Evolutionary conservation across 2,113 vertebrate species (phyloP), one percentile per base, ranked within the genome.

Genomic region (Percopsis transmontana): DNA sequence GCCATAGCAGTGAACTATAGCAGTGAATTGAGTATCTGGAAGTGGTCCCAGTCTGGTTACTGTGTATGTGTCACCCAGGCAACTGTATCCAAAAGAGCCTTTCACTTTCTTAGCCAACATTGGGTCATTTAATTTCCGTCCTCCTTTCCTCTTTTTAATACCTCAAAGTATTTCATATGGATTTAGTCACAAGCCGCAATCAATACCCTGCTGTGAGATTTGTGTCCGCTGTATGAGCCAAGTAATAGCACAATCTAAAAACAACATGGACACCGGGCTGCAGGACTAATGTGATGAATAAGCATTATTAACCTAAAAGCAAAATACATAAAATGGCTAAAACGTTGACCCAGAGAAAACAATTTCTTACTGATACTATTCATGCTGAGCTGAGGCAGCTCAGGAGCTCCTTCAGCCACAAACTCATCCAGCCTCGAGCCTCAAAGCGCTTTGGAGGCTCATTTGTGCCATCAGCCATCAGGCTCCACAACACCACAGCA

Each of bases 141-240:
- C 59, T 10, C 51, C 12, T 21, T 14, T 53, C 72, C 45, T n/a
- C 19, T 5, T 72, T 69, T 74, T 77, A 84, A 77, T 71, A 76
- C 70, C 68, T 77, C 55, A 73, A 59, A 77, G 70, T 72, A 78
- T 88, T 82, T 78, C 52, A 67, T 64, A 87, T 78, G 39, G 71
- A 33, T 33, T 33, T 33, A 74, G 65, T 83, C 62, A 72, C 70
- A 68, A 83, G 67, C 52, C 62, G 40, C 67, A 77, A 85, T 85
- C 82, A 82, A 84, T 86, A 85, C 19, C 53, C 58, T 58, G 47
- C 50, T 62, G 27, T 70, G 55, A 84, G 71, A 83, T 81, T 81
- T 83, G 76, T 73, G 61, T 72, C 75, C 56, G 48, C 62, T 73
- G 64, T 63, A 79, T 70, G 70, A 70, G 62, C 58, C 45, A 48